phyloP scores from a whole-genome alignment of 2,797 vertebrate species.

The Perodicticus potto region DNA sequence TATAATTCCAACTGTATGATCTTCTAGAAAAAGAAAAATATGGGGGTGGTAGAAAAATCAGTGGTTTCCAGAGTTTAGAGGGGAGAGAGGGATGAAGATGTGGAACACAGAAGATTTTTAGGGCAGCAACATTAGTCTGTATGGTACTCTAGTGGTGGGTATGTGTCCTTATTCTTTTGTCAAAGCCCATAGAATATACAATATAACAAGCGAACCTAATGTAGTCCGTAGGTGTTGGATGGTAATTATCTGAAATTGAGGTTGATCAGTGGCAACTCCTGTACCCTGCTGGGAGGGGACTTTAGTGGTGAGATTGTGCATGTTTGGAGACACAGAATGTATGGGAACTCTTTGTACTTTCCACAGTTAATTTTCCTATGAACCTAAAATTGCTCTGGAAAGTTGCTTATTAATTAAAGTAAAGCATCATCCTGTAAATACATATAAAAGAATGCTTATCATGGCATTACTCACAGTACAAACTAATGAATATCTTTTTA shows the following conservation, averaged over 20 bases:
- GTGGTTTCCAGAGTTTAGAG: not conserved
- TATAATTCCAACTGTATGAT: not conserved
- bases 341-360: not conserved
- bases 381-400: not conserved
- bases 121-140: not conserved
- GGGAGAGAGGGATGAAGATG: not conserved
- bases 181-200: not conserved
- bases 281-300: not conserved
- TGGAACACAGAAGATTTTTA: not conserved
- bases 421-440: not conserved
- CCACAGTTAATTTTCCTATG: not conserved
- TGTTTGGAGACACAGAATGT: not conserved
- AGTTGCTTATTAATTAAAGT: not conserved
- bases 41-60: not conserved
- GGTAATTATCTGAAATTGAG: not conserved
- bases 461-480: not conserved
- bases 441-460: not conserved
- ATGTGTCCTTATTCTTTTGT: not conserved
- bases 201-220: not conserved
- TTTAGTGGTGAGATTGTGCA: not conserved
- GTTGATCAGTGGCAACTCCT: not conserved
- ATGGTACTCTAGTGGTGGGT: not conserved
- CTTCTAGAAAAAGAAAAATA: not conserved
- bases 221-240: not conserved
- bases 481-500: not conserved